These are phyloP conservation scores for Morelia viridis DNA, from an alignment of 2,797 vertebrate species.

Conservation along the genomic window DNA sequence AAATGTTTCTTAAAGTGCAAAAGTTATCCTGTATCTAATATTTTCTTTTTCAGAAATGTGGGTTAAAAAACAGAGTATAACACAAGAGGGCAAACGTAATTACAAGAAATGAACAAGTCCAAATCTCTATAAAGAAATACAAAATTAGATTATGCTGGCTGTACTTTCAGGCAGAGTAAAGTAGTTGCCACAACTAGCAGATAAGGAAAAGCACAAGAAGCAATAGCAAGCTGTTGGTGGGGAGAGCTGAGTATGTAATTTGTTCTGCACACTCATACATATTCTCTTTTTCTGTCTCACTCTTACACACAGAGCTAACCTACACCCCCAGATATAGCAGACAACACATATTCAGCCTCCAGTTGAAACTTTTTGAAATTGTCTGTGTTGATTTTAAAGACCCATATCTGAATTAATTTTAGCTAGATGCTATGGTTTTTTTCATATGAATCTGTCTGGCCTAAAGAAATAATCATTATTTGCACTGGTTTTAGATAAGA, in stretches of 20 bases:
- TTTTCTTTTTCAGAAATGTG: background rate
- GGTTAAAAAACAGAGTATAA: background rate
- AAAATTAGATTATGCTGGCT: background rate
- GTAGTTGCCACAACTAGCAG: background rate
- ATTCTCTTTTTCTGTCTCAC: background rate
- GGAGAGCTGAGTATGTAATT: background rate
- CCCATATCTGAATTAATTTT: background rate
- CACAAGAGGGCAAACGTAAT: background rate
- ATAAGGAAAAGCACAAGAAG: background rate
- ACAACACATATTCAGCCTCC: background rate
- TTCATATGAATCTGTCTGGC: background rate
- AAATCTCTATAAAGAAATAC: background rate
- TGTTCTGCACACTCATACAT: background rate
- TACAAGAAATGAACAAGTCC: background rate
- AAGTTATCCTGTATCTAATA: background rate
- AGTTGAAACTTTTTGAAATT: background rate
- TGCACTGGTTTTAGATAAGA: constrained; percentile 88
- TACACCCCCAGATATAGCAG: no score
- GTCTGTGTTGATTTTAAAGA: background rate
- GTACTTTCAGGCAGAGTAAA: no score
- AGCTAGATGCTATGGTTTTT: background rate
- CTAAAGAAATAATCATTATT: constrained; percentile 38
- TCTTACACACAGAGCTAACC: background rate
- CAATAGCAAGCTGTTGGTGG: background rate
- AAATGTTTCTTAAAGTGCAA: background rate